These are phyloP conservation scores for Bryconaethiops microstoma DNA, from an alignment of 2,797 vertebrate genomes.

Conservation along the genomic window DNA sequence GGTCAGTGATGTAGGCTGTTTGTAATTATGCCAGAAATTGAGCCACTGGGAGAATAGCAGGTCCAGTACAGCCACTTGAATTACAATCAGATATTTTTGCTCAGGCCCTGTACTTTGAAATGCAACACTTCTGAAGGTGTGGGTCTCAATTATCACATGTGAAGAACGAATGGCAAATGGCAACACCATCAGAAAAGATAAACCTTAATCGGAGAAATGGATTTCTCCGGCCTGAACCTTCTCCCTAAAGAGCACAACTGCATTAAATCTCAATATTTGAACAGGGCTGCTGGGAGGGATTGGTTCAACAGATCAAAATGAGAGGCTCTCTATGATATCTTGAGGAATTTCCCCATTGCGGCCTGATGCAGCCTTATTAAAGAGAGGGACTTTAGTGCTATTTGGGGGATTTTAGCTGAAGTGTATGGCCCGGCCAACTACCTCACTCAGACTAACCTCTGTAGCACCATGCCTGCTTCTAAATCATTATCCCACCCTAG, in stretches of 20 bases:
- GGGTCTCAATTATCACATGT: constrained; percentile 66
- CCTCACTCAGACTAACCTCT: neutral
- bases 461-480: neutral
- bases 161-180: constrained; percentile 60
- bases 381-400: constrained; percentile 22
- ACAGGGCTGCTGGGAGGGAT: neutral
- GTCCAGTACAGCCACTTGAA: constrained; percentile 65
- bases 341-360: constrained; percentile 9
- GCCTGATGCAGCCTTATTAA: constrained; percentile 4
- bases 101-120: constrained; percentile 60
- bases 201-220: neutral
- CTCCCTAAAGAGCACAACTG: constrained; percentile 20
- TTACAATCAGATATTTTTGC: constrained; percentile 68
- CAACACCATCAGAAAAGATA: constrained; percentile 50
- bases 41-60: constrained; percentile 48
- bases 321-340: neutral
- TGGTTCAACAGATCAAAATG: constrained; percentile 6
- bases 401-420: constrained; percentile 11
- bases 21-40: constrained; percentile 59
- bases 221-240: constrained; percentile 14
- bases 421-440: neutral
- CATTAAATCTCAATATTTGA: constrained; percentile 32
- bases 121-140: constrained; percentile 63
- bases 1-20: constrained; percentile 46
- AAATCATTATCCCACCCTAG: neutral